Percentiles rank a stretch among this genome's conserved stretches.
These are phyloP conservation scores for Glaucidium brasilianum DNA, from an alignment of 2,113 vertebrate species.

Conservation along the genomic window DNA sequence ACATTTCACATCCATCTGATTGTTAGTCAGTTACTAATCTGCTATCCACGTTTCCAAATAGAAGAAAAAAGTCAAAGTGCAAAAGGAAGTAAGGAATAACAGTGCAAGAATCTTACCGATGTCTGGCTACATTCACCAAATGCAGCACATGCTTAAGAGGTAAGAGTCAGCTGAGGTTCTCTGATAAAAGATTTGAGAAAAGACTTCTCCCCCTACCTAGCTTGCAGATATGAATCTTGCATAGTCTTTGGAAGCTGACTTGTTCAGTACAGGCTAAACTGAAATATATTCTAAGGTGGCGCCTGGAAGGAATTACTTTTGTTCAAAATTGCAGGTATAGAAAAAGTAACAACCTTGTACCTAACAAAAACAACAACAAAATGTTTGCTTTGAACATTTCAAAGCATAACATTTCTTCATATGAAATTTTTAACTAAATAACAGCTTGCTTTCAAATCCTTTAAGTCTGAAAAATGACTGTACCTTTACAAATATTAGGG, in stretches of 20 bases:
- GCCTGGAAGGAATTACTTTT: not conserved
- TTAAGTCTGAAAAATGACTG: not conserved
- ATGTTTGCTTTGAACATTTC: slow-evolving; percentile 18
- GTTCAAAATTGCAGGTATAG: not conserved
- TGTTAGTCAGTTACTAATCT: not conserved
- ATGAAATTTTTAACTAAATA: slow-evolving; percentile 45
- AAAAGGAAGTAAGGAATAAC: not conserved
- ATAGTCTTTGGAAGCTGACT: not conserved
- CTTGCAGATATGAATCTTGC: not conserved
- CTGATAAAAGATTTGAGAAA: not conserved
- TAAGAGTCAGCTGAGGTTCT: not conserved
- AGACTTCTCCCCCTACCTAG: not conserved
- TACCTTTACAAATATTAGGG: not conserved
- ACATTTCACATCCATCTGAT: not conserved
- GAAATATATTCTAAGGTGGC: not conserved
- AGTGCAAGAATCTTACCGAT: not conserved
- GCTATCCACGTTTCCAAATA: not conserved
- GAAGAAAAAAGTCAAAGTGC: not conserved
- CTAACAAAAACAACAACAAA: not conserved
- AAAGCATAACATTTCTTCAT: slow-evolving; percentile 21
- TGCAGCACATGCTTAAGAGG: not conserved
- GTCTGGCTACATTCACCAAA: not conserved
- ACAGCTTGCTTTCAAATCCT: slow-evolving; percentile 28
- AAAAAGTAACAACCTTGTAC: not conserved
- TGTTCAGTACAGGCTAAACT: slow-evolving; percentile 28